phyloP scores from a whole-genome alignment of 2,113 vertebrate species.

The Sigmodon hispidus region DNA sequence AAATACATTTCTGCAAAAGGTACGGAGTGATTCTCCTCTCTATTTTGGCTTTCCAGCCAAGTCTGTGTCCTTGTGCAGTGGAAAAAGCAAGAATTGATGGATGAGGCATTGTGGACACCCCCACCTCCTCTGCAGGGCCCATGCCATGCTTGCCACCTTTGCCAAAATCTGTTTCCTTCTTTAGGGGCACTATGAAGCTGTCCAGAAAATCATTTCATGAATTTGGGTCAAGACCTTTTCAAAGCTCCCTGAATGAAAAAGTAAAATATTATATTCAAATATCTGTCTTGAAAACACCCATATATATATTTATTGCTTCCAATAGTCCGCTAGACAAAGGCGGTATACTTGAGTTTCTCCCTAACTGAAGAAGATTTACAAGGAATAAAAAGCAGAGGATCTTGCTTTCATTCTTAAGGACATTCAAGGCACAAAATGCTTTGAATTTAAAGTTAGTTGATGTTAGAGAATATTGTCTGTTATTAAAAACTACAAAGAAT shows the following conservation, averaged over 20 bases:
- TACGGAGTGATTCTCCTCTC: neutral
- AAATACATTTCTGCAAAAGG: conserved; percentile 48
- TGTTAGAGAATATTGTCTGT: neutral
- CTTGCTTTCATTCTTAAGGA: neutral
- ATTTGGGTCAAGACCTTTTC: conserved; percentile 7
- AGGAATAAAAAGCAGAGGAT: neutral
- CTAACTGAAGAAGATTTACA: fast-evolving
- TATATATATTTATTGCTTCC: neutral
- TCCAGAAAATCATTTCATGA: neutral
- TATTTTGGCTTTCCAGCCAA: fast-evolving
- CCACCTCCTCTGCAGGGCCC: neutral
- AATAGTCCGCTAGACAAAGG: neutral
- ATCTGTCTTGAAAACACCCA: neutral
- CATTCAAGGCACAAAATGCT: neutral
- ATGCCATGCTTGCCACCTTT: neutral
- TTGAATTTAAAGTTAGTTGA: neutral
- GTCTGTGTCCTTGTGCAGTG: neutral
- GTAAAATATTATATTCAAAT: neutral
- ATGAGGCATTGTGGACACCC: neutral
- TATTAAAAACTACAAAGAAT: neutral
- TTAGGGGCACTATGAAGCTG: conserved; percentile 9
- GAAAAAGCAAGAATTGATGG: neutral
- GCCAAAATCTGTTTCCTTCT: neutral
- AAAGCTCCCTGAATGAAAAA: neutral
- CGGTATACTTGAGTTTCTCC: fast-evolving